A percentile compares a stretch with the other conserved stretches of the same genome.
These are phyloP conservation scores for Chaetops frenatus DNA, from an alignment of 2,113 vertebrate genomes.

Conservation along the genomic window DNA sequence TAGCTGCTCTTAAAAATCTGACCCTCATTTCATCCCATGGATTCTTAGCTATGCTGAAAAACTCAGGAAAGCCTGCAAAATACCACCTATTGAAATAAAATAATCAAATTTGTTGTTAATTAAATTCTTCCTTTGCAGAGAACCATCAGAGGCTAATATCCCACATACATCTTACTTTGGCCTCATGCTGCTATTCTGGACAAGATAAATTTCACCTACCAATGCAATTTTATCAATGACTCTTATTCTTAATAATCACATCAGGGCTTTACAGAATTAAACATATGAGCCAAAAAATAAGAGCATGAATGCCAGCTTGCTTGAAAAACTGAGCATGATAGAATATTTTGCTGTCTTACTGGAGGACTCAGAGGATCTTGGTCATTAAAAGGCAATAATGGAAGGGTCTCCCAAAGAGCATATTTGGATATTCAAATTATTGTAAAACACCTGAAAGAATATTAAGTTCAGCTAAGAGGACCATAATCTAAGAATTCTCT, in stretches of 20 bases:
- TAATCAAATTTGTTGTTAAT: background rate
- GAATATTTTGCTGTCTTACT: background rate
- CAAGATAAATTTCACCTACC: conserved; percentile 29
- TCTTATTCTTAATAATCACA: conserved; percentile 10
- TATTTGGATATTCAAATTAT: background rate
- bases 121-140: background rate
- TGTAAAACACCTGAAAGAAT: background rate
- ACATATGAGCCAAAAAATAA: background rate
- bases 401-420: background rate
- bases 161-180: conserved; percentile 23
- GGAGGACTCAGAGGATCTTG: background rate
- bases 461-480: background rate
- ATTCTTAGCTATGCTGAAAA: background rate
- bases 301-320: background rate
- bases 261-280: background rate
- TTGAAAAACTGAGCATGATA: background rate
- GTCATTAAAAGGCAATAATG: background rate
- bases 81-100: background rate
- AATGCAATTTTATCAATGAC: background rate
- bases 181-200: background rate
- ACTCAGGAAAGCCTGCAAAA: background rate
- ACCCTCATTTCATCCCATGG: background rate
- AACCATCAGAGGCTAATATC: conserved; percentile 7
- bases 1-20: background rate
- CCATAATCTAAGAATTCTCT: background rate